phyloP scores from a whole-genome alignment of 2,113 vertebrate genomes.

The Lycocorax pyrrhopterus region DNA sequence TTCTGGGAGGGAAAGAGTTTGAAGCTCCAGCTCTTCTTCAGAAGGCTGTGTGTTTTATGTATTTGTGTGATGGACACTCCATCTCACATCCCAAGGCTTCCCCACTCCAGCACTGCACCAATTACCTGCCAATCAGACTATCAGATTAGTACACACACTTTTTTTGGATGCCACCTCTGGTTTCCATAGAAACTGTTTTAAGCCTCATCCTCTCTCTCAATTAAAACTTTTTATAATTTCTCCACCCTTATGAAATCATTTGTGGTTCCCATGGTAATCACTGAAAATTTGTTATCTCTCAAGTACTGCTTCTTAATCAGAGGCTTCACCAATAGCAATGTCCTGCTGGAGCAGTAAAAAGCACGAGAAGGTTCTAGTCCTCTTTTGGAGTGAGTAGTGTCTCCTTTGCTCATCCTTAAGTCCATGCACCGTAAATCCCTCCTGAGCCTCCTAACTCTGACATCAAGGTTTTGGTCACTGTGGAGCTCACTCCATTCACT shows the following conservation, averaged over 20 bases:
- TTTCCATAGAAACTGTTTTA: constrained; percentile 65
- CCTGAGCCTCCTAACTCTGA: not conserved
- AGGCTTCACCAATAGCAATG: not conserved
- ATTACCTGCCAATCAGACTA: constrained; percentile 57
- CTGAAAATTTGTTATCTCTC: constrained; percentile 31
- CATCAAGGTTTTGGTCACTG: not conserved
- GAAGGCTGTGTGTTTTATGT: not conserved
- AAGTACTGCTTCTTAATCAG: constrained; percentile 40
- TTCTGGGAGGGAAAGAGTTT: not conserved
- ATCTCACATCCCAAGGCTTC: constrained; percentile 4
- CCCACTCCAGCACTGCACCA: constrained; percentile 14
- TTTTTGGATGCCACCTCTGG: constrained; percentile 65
- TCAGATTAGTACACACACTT: constrained; percentile 40
- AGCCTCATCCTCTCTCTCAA: constrained; percentile 49
- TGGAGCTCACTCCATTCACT: not conserved
- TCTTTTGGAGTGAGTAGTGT: not conserved
- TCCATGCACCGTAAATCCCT: not conserved
- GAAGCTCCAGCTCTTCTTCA: not conserved
- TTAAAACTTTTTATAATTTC: constrained; percentile 67
- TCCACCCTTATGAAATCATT: constrained; percentile 56
- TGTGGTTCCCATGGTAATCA: constrained; percentile 67
- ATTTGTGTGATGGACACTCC: not conserved
- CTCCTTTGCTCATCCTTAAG: not conserved
- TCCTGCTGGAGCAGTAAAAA: constrained; percentile 8
- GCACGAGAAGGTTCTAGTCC: not conserved